phyloP scores from a whole-genome alignment of 2,888 invertebrate genomes.

The Temnothorax ravouxi region DNA sequence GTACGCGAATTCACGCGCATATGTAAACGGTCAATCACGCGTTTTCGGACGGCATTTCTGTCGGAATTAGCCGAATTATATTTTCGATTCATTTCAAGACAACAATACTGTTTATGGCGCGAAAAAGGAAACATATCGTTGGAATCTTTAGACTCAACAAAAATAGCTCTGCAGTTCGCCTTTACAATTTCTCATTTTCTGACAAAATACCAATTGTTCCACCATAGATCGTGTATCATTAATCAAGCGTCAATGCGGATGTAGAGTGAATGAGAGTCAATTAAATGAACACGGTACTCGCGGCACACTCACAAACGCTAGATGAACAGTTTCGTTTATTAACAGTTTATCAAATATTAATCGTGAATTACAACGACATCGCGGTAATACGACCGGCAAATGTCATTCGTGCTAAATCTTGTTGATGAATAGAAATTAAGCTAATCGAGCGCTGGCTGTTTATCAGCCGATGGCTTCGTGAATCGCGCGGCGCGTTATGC shows the following conservation, averaged over 20 bases:
- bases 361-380: constrained; percentile 28
- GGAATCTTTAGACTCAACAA: not conserved
- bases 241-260: not conserved
- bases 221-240: not conserved
- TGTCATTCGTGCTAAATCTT: constrained; percentile 45
- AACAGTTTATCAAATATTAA: constrained; percentile 46
- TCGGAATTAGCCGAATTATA: not conserved
- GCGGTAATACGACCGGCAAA: constrained; percentile 23
- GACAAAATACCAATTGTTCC: constrained; percentile 13
- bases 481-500: constrained; percentile 12
- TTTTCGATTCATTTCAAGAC: not conserved
- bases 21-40: not conserved
- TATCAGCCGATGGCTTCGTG: constrained; percentile 28
- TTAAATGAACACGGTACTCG: constrained; percentile 16
- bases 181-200: not conserved
- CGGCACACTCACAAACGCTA: not conserved
- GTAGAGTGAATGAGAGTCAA: not conserved
- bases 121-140: not conserved
- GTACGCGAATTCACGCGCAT: not conserved
- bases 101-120: not conserved
- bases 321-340: constrained; percentile 35
- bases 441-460: constrained; percentile 44
- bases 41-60: not conserved
- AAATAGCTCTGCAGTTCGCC: not conserved
- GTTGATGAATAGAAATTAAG: constrained; percentile 46